Evolutionary conservation across 2,113 vertebrate species (phyloP), one percentile per base, ranked within the genome.

Genomic region (Tyto alba): DNA sequence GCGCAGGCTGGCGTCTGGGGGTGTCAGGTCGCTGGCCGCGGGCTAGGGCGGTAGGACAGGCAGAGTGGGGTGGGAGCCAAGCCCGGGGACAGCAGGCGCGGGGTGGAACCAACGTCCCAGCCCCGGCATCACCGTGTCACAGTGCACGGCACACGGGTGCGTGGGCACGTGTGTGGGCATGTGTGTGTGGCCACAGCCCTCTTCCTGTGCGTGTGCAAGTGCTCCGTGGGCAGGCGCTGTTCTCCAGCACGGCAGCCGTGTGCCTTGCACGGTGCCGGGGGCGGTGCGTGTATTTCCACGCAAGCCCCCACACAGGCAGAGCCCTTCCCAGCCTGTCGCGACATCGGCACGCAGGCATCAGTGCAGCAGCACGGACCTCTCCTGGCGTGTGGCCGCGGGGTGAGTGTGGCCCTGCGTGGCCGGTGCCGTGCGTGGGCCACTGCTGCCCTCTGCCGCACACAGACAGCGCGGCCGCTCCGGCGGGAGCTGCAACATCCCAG

Each of bases 381-480:
- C 8, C 25, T 2, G 40, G 36, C 20, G 15, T 4, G 53, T 6
- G 29, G 57, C 40, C 11, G 68, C 22, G 43, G 60, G 19, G 9
- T 11, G n/a, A n/a, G 27, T 1, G 32, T 14, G 74, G 9, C 38
- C 27, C 38, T 7, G 59, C 25, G 69, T 5, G 32, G 53, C 57
- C 41, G 36, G 53, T 1, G 52, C 48, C 19, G 68, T 60, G 88
- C 69, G 86, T n/a, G 88, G 72, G 75, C 11, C 45, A 11, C 90
- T 96, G 94, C 95, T 90, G 93, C 96, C 96, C 94, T 96, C 96
- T 96, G 82, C 93, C 73, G 95, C 74, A 20, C 11, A 74, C 82
- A 77, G 59, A 48, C 84, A 23, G 87, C 27, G 47, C 47, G 9
- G 79, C 76, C 47, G 68, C 67, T 18, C 60, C 36, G 6, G 8